A percentile compares a stretch with the other conserved stretches of the same genome.
Conservation (phyloP, 2,113 vertebrate genomes). For the Hirundichthys speculiger region DNA sequence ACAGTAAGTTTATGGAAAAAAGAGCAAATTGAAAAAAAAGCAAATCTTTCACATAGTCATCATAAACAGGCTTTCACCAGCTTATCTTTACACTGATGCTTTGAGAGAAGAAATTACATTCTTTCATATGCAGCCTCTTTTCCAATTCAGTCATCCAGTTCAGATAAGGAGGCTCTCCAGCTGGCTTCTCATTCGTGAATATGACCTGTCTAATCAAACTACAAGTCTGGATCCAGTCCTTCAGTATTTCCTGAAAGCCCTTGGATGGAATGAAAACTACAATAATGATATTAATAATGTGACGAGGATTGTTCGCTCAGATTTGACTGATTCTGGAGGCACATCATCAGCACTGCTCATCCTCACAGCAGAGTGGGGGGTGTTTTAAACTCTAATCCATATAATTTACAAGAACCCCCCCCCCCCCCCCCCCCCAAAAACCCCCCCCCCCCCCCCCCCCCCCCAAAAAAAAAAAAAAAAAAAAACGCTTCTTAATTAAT, state of each 20-base stretch:
- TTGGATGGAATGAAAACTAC: not conserved
- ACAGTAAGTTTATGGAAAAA: not conserved
- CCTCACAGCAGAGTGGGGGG: too few relatives aligned
- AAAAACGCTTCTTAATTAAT: too few relatives aligned
- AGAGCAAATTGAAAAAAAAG: not conserved
- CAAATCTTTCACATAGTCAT: not conserved
- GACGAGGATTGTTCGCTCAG: not conserved
- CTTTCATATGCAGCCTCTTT: slow-evolving; percentile 2
- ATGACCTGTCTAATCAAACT: slow-evolving; percentile 5
- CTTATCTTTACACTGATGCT: not conserved
- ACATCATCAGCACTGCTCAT: too few relatives aligned
- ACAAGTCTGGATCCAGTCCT: slow-evolving; percentile 1
- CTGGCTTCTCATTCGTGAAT: not conserved
- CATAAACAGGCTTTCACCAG: too few relatives aligned
- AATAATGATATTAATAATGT: not conserved
- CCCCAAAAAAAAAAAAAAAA: too few relatives aligned
- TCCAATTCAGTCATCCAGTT: slow-evolving; percentile 5
- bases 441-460: too few relatives aligned
- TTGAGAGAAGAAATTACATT: not conserved
- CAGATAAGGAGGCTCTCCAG: not conserved
- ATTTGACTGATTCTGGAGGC: not conserved
- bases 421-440: too few relatives aligned
- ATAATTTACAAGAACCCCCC: too few relatives aligned
- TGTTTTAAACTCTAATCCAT: too few relatives aligned
- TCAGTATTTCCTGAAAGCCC: not conserved